Percentiles rank a stretch among this genome's conserved stretches.
Evolutionary conservation across 2,797 vertebrate genomes (phyloP).

Genomic region (Monodelphis domestica): DNA sequence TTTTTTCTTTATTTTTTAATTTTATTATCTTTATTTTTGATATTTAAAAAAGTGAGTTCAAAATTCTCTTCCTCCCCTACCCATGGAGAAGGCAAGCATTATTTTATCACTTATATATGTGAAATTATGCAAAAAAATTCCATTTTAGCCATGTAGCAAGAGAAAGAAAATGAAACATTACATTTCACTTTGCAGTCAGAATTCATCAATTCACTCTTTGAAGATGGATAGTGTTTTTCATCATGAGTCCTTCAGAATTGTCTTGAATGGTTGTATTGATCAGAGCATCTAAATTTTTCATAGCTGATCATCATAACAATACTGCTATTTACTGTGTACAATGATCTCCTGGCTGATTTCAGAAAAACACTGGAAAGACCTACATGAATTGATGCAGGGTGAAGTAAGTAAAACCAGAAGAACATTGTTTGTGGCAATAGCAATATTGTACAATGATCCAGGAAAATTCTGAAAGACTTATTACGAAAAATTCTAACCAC

Average conservation of each 20-base stretch:
- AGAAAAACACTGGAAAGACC: no score
- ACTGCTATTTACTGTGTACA: background rate
- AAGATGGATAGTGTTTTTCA: background rate
- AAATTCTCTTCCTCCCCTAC: background rate
- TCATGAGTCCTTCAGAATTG: background rate
- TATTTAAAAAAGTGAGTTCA: background rate
- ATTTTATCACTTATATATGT: background rate
- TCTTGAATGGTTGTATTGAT: no score
- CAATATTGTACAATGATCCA: no score
- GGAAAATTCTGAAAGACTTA: no score
- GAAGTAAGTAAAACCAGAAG: no score
- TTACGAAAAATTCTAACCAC: no score
- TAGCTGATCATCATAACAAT: background rate
- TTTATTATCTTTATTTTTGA: background rate
- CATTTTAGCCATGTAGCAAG: background rate
- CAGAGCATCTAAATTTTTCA: background rate
- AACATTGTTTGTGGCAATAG: no score
- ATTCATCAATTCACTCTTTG: background rate
- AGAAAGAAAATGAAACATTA: background rate
- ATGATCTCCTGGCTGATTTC: background rate
- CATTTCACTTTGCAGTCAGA: background rate
- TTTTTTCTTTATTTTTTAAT: background rate
- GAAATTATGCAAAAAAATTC: background rate
- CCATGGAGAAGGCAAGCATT: background rate
- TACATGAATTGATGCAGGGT: no score